These are phyloP conservation scores for Ictalurus furcatus DNA, from an alignment of 2,113 vertebrate genomes.

Conservation along the genomic window DNA sequence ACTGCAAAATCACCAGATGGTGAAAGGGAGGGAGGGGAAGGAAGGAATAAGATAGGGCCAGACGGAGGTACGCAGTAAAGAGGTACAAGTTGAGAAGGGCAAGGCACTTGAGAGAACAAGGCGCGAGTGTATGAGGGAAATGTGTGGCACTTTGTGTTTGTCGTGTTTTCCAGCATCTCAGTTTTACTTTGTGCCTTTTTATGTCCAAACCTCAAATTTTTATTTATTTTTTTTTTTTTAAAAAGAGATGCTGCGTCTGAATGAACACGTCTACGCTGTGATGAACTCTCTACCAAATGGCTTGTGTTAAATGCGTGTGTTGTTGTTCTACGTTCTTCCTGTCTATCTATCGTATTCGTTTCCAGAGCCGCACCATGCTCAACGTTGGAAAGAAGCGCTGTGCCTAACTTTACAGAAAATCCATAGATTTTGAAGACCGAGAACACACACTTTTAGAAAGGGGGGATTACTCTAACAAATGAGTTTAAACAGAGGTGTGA, in stretches of 20 bases:
- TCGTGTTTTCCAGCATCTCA: not conserved
- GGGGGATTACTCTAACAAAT: not conserved
- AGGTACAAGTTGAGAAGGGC: slow-evolving; percentile 42
- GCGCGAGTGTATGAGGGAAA: slow-evolving; percentile 31
- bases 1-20: slow-evolving; percentile 69
- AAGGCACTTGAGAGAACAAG: slow-evolving; percentile 41
- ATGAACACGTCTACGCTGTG: not conserved
- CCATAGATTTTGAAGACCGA: not conserved
- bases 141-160: slow-evolving; percentile 36
- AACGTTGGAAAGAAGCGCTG: not conserved
- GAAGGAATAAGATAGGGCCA: slow-evolving; percentile 36
- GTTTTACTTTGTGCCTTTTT: not conserved
- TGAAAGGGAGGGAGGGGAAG: slow-evolving; percentile 14
- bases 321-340: not conserved
- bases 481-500: not conserved
- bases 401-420: not conserved
- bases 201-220: not conserved
- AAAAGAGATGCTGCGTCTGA: not conserved
- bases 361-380: not conserved
- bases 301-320: not conserved
- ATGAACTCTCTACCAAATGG: not conserved
- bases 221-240: too few relatives aligned
- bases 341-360: not conserved
- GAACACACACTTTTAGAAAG: not conserved
- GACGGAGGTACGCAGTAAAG: slow-evolving; percentile 37